phyloP scores from a whole-genome alignment of 37 sponge, comb jelly and placozoan species.

The Cliona cf. orientalis region DNA sequence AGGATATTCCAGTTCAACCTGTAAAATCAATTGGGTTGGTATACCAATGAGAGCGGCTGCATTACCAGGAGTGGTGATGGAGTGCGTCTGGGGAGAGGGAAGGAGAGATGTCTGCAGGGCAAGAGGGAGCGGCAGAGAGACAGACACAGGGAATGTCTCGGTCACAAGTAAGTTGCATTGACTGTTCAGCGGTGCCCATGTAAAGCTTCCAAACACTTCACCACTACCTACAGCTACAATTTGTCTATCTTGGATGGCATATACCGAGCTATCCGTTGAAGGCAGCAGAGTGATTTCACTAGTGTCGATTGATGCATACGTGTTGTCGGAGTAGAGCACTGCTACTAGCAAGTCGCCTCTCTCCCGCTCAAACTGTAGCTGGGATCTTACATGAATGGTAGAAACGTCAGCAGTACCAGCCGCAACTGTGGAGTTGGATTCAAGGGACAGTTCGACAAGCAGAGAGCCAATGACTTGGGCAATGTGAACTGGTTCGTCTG shows the following conservation, averaged over 20 bases:
- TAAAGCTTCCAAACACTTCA: slow-evolving; percentile 4
- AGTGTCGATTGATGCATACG: not conserved
- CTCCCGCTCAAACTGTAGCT: slow-evolving; percentile 48
- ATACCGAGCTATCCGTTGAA: not conserved
- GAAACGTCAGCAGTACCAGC: not conserved
- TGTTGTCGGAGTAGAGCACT: slow-evolving; percentile 39
- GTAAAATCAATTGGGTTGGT: slow-evolving; percentile 6
- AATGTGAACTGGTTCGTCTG: slow-evolving; percentile 4
- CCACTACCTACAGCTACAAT: slow-evolving; percentile 29
- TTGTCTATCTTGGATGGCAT: not conserved
- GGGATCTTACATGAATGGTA: slow-evolving; percentile 12
- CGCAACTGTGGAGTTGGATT: not conserved
- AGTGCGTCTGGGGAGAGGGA: slow-evolving; percentile 10
- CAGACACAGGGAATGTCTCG: slow-evolving; percentile 6
- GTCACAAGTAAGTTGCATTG: slow-evolving; percentile 9
- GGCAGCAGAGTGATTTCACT: slow-evolving; percentile 17
- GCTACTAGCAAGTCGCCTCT: slow-evolving; percentile 25
- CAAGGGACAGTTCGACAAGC: not conserved
- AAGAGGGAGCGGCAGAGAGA: slow-evolving; percentile 21
- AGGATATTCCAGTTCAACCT: slow-evolving; percentile 22
- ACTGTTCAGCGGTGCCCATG: slow-evolving; percentile 37
- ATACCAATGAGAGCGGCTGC: slow-evolving; percentile 21
- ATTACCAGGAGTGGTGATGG: slow-evolving; percentile 10
- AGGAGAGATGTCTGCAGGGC: not conserved
- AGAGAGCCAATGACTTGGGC: not conserved